Base-by-base conservation (phyloP, 2,888 invertebrate species). In the Liposcelis brunnea region DNA sequence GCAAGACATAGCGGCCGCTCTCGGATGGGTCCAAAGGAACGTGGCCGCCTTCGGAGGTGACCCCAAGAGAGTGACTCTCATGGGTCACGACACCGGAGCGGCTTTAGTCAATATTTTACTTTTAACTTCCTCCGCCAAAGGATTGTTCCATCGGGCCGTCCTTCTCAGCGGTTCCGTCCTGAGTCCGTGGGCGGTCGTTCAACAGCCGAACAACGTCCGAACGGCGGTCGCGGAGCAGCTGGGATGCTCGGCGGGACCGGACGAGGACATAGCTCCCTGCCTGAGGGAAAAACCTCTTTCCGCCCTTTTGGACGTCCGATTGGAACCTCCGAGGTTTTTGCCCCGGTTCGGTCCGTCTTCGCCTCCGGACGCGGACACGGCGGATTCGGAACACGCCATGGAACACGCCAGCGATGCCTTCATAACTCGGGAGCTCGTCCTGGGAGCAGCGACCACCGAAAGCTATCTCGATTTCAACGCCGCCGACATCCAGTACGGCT, bases 121-220 rank as follows among this genome's bases (percentile, higher is more conserved):
- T 57, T 75, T 89, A 56, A 76, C 86, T 44, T 82, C 86, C 0
- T 75, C 77, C 21, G 76, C 80, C 42, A 80, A 77, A 69, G 80
- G 80, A 16, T 19, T 84, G 44, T 91, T 91, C 63, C 89, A 89
- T 62, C 76, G 89, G 52, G 87, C 86, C 32, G 75, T 90, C 48
- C 70, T 90, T 50, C 87, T 89, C 83, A 87, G 87, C 38, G 91
- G 91, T 10, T 87, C 89, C 4, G 87, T 89, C 0, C 68, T 90
- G 47, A 85, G 86, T 49, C 86, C 87, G 1, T 86, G 87, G 85
- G 86, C 87, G 2, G 65, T 87, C 51, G 81, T 84, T 38, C 78
- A 82, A 57, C 83, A 83, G 7, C 61, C 64, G 49, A 58, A 62
- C 49, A 86, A 86, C 58, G 86, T 86, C 12, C 77, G 80, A 47